Conservation (phyloP, 2,113 vertebrate species). For the Machaerirhynchus nigripectus region DNA sequence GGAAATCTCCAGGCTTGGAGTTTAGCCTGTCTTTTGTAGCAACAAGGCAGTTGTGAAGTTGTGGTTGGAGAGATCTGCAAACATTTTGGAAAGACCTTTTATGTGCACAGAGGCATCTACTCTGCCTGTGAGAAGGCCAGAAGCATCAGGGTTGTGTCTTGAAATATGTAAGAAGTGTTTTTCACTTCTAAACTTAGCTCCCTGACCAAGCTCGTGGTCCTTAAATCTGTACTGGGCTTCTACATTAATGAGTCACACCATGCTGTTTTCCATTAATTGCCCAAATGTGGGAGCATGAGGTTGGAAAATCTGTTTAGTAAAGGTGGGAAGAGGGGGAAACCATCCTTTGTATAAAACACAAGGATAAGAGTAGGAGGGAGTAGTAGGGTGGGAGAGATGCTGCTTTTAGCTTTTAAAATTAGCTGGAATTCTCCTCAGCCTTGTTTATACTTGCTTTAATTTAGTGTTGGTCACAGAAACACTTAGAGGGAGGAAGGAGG, state of each 20-base stretch:
- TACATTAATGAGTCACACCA: background rate
- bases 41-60: background rate
- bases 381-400: background rate
- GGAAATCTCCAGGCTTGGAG: background rate
- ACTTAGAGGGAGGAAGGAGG: background rate
- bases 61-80: background rate
- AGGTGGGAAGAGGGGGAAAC: background rate
- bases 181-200: background rate
- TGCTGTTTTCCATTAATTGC: background rate
- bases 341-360: background rate
- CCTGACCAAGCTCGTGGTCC: background rate
- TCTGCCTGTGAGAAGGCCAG: background rate
- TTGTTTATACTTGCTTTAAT: constrained; percentile 13
- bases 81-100: background rate
- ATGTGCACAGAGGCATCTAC: background rate
- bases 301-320: background rate
- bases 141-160: background rate
- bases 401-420: background rate
- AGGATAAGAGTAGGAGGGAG: background rate
- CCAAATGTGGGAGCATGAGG: background rate
- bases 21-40: background rate
- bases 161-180: background rate
- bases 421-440: background rate
- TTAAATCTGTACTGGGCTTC: background rate
- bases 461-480: background rate